Base-by-base conservation (phyloP, 2,888 invertebrate species). In the Sphaeridia pumilis region DNA sequence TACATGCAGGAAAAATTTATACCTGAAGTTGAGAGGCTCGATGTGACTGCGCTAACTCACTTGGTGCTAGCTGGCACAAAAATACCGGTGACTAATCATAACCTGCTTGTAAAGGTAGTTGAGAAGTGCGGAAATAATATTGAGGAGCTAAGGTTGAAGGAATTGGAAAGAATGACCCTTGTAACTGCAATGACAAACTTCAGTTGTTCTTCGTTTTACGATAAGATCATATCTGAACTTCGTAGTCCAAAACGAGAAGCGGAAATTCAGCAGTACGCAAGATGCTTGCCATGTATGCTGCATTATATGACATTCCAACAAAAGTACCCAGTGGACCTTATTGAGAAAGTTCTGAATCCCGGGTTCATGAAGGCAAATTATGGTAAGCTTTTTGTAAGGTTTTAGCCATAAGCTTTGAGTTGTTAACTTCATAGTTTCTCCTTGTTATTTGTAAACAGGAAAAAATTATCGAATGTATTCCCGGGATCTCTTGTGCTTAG, bases 141-240 rank as follows among this genome's bases (percentile, higher is more conserved):
- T 0, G 58, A 72, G 2, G 46, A 67, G 3, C 69, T 76, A 0
- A 75, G 85, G 57, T 45, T 85, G 0, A 87, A 87, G 70, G 87
- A 87, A 67, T 71, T 87, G 27, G 87, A 87, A 70, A 75, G 85
- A 62, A 69, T 85, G 7, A 70, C 78, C 2, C 73, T 82, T 56
- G 74, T 76, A 1, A 75, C 79, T 66, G 76, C 77, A 2, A 75
- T 78, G 66, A 82, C 81, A 59, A 76, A 81, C 67, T 75, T 74
- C 50, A 69, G 70, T 54, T 78, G 79, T 14, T 62, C 73, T 47
- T 20, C 78, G 54, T 64, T 79, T 12, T 76, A 71, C 52, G 52
- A 70, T 17, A 64, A 68, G 12, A 68, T 77, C 22, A 61, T 74
- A 0, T 56, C 72, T 1, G 72, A 78, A 64, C 63, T 87, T 26